These are phyloP conservation scores for Sander lucioperca DNA, from an alignment of 2,113 vertebrate genomes.

Conservation along the genomic window DNA sequence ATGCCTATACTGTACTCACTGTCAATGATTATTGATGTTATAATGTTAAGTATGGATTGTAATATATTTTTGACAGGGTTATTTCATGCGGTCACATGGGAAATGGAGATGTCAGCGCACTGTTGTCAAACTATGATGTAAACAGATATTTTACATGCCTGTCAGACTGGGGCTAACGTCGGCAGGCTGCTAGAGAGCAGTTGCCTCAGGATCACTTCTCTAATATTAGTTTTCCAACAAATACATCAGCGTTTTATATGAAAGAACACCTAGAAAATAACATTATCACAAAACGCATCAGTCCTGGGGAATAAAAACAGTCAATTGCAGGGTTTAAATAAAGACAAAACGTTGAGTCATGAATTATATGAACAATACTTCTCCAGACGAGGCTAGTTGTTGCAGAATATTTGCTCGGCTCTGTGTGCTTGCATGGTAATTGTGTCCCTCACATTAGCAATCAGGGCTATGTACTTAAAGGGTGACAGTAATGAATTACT, in stretches of 20 bases:
- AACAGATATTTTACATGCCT: constrained; percentile 82
- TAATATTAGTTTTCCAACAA: constrained; percentile 62
- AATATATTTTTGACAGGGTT: constrained; percentile 78
- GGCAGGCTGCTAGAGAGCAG: constrained; percentile 45
- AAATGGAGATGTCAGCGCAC: constrained; percentile 74
- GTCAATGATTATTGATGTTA: constrained; percentile 38
- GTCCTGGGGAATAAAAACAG: not conserved
- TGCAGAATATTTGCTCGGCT: constrained; percentile 12
- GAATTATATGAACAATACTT: constrained; percentile 3
- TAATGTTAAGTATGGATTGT: constrained; percentile 74
- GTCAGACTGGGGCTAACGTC: constrained; percentile 65
- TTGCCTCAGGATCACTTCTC: constrained; percentile 59
- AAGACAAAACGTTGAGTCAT: constrained; percentile 18
- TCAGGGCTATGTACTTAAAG: constrained; percentile 59
- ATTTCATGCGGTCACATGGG: constrained; percentile 77
- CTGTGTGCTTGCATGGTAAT: constrained; percentile 36
- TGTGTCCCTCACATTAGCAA: constrained; percentile 59
- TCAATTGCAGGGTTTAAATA: not conserved
- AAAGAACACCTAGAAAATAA: constrained; percentile 28
- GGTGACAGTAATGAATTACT: constrained; percentile 70
- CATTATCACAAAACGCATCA: not conserved
- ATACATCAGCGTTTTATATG: constrained; percentile 11
- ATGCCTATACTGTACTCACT: constrained; percentile 16
- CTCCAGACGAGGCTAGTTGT: not conserved
- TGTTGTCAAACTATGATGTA: constrained; percentile 78